Percentiles rank a stretch among this genome's conserved stretches.
These are phyloP conservation scores for Eristalis arbustorum DNA, from an alignment of 2,888 invertebrate species.

Conservation along the genomic window DNA sequence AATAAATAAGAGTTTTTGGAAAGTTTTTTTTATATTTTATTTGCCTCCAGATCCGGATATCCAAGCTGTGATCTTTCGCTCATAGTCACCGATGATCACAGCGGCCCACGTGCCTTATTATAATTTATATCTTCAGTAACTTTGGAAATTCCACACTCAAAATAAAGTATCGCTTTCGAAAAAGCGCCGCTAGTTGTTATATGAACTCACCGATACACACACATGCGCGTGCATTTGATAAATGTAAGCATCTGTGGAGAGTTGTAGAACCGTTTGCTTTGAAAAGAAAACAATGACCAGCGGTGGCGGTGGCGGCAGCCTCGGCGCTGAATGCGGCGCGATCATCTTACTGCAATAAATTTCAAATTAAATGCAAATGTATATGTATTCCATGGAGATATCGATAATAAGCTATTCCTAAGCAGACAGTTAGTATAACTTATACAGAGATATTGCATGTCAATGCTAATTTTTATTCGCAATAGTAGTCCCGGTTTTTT, in stretches of 20 bases:
- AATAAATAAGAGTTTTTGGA: conserved; percentile 42
- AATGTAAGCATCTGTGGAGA: background rate
- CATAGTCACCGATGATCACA: conserved; percentile 40
- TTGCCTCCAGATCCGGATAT: conserved; percentile 15
- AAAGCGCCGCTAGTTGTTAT: conserved; percentile 11
- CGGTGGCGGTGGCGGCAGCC: background rate
- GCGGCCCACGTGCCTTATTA: conserved; percentile 38
- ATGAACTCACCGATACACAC: background rate
- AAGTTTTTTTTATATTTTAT: conserved; percentile 12
- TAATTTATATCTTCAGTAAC: conserved; percentile 48
- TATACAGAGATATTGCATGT: conserved; percentile 57
- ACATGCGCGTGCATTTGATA: background rate
- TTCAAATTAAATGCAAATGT: conserved; percentile 50
- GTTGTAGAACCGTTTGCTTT: background rate
- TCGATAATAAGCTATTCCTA: conserved; percentile 56
- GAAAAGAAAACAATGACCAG: background rate
- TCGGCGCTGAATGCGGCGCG: conserved; percentile 11
- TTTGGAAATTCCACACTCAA: conserved; percentile 42
- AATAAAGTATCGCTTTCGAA: conserved; percentile 49
- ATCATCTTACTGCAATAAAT: conserved; percentile 50
- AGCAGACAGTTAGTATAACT: conserved; percentile 60
- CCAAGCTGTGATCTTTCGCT: conserved; percentile 32
- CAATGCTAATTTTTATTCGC: conserved; percentile 60
- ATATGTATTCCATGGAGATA: conserved; percentile 47
- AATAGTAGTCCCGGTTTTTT: conserved; percentile 21